These are phyloP conservation scores for Metalampra italica DNA, from an alignment of 2,888 invertebrate species.

Conservation along the genomic window DNA sequence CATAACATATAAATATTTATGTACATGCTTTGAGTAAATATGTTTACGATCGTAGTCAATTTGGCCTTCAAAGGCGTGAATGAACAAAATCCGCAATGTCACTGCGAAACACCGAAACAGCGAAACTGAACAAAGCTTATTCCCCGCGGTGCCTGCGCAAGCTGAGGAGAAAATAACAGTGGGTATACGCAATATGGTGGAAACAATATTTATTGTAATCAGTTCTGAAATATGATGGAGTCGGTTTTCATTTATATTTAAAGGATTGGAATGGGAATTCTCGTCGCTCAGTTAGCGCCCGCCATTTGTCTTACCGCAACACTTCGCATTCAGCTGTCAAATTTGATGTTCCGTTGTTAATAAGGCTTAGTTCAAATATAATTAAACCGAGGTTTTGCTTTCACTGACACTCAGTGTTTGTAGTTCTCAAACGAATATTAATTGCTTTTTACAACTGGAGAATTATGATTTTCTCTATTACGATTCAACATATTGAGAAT, in stretches of 20 bases:
- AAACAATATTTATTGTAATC: constrained; percentile 21
- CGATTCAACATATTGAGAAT: too few relatives aligned
- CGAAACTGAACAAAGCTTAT: constrained; percentile 10
- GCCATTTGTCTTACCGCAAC: constrained; percentile 37
- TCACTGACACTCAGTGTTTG: constrained; percentile 2
- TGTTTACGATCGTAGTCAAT: constrained; percentile 3
- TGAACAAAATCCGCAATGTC: constrained; percentile 9
- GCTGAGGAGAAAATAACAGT: not conserved
- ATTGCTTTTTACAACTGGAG: not conserved
- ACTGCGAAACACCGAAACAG: constrained; percentile 6
- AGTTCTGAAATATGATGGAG: constrained; percentile 27
- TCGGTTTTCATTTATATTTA: constrained; percentile 15
- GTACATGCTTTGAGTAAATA: too few relatives aligned
- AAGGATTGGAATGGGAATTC: constrained; percentile 3
- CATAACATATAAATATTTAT: constrained; percentile 7
- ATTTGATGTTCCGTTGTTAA: constrained; percentile 44
- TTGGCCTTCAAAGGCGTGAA: constrained; percentile 7
- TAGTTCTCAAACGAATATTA: not conserved
- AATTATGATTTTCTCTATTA: not conserved
- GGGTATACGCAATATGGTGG: not conserved
- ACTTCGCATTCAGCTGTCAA: constrained; percentile 47
- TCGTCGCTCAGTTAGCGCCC: constrained; percentile 4
- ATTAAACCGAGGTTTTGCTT: constrained; percentile 12
- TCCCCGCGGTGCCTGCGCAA: not conserved
- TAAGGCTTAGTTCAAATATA: constrained; percentile 36